Conservation (phyloP, 2,888 invertebrate genomes). For the Caenorhabditis sinica region DNA sequence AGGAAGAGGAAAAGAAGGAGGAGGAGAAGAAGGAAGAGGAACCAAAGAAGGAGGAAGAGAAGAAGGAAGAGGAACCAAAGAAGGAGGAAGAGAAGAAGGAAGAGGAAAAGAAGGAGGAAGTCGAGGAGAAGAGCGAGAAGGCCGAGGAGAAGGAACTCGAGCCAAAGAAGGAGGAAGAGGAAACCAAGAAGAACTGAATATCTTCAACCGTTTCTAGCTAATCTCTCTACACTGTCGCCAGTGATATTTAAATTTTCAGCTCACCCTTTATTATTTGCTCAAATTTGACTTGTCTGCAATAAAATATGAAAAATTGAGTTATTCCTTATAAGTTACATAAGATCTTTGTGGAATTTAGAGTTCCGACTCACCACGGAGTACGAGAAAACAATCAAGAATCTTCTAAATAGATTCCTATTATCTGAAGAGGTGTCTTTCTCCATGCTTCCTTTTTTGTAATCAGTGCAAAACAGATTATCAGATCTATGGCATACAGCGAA, state of each 20-base stretch:
- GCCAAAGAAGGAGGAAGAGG: slow-evolving; percentile 64
- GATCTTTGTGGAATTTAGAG: no score
- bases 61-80: slow-evolving; percentile 27
- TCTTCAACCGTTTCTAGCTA: slow-evolving; percentile 5
- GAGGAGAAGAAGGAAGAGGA: slow-evolving; percentile 42
- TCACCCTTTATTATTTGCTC: slow-evolving; percentile 23
- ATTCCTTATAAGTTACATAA: no score
- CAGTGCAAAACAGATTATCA: neutral
- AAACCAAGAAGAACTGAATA: slow-evolving; percentile 60
- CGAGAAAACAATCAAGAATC: no score
- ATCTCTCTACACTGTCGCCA: slow-evolving; percentile 30
- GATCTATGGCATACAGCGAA: neutral
- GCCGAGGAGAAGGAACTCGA: slow-evolving; percentile 56
- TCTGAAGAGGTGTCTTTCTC: no score
- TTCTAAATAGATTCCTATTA: no score
- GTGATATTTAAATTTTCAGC: slow-evolving; percentile 34
- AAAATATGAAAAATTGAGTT: slow-evolving; percentile 36
- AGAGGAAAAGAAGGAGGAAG: slow-evolving; percentile 47
- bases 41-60: slow-evolving; percentile 15
- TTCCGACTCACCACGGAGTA: no score
- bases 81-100: slow-evolving; percentile 48
- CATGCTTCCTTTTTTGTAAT: no score
- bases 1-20: slow-evolving; percentile 41
- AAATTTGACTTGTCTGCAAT: slow-evolving; percentile 40
- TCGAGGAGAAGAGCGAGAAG: slow-evolving; percentile 53